Evolutionary conservation across 2,797 vertebrate genomes (phyloP).

Genomic region (Cyprinella venusta): DNA sequence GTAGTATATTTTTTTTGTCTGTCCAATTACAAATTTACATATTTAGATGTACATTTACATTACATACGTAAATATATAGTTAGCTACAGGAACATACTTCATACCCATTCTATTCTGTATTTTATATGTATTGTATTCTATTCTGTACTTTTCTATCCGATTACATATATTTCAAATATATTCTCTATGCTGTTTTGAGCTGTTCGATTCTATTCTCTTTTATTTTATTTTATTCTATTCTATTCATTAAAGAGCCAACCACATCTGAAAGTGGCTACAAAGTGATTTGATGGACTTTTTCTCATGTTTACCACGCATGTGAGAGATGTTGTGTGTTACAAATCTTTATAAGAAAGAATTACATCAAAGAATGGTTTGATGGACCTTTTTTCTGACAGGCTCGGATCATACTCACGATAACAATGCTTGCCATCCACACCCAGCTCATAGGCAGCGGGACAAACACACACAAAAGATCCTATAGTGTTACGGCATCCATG

Average conservation of each 20-base stretch:
- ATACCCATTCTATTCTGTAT: not conserved
- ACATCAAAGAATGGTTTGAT: too few species aligned
- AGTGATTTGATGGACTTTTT: not conserved
- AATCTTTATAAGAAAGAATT: too few species aligned
- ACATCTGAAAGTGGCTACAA: not conserved
- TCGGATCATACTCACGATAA: conserved; percentile 84
- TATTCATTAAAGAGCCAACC: not conserved
- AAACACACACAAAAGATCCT: conserved; percentile 89
- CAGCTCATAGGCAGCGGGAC: conserved; percentile 88
- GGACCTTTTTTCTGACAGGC: not conserved
- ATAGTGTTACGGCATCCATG: conserved; percentile 90
- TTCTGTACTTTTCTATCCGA: not conserved
- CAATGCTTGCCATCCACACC: conserved; percentile 89
- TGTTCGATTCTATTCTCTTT: too few species aligned
- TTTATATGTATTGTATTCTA: not conserved
- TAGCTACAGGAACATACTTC: not conserved
- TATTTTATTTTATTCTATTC: too few species aligned
- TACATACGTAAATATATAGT: not conserved
- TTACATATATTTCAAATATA: not conserved
- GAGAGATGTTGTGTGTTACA: too few species aligned
- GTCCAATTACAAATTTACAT: not conserved
- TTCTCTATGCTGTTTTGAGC: not conserved
- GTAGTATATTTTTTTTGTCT: not conserved
- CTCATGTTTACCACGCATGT: not conserved
- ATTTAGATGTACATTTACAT: not conserved